A percentile compares a stretch with the other conserved stretches of the same genome.
These are phyloP conservation scores for Malacoraja senta DNA, from an alignment of 2,797 vertebrate species.

Conservation along the genomic window DNA sequence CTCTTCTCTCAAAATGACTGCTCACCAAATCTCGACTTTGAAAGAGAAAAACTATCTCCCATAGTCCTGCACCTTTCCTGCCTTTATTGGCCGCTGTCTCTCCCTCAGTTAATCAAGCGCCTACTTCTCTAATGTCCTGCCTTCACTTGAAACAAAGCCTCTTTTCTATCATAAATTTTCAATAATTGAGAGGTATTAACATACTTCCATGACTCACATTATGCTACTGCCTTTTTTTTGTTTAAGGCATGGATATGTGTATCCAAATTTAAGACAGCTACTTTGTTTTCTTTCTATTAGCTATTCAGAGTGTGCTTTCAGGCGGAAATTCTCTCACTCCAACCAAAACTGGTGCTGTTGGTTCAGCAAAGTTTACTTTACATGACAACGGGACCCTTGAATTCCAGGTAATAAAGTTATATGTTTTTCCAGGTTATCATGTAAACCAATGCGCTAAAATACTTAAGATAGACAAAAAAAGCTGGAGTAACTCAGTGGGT, in stretches of 20 bases:
- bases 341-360: conserved; percentile 79
- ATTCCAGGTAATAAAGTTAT: conserved; percentile 68
- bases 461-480: neutral
- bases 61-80: too few relatives aligned
- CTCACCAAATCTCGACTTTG: too few relatives aligned
- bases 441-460: neutral
- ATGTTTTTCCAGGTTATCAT: neutral
- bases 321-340: conserved; percentile 76
- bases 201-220: neutral
- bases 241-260: neutral
- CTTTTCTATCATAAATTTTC: too few relatives aligned
- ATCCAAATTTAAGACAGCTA: neutral
- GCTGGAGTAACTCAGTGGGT: too few relatives aligned
- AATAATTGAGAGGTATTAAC: neutral
- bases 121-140: too few relatives aligned
- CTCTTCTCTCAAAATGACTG: too few relatives aligned
- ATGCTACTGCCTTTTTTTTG: neutral
- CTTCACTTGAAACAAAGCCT: too few relatives aligned
- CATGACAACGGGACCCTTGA: conserved; percentile 83
- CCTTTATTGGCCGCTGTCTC: too few relatives aligned
- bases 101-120: too few relatives aligned
- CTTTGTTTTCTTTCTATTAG: conserved; percentile 51
- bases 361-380: conserved; percentile 74
- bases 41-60: too few relatives aligned
- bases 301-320: conserved; percentile 85